Conservation (phyloP, 2,113 vertebrate genomes). For the Hydrolagus affinis region DNA sequence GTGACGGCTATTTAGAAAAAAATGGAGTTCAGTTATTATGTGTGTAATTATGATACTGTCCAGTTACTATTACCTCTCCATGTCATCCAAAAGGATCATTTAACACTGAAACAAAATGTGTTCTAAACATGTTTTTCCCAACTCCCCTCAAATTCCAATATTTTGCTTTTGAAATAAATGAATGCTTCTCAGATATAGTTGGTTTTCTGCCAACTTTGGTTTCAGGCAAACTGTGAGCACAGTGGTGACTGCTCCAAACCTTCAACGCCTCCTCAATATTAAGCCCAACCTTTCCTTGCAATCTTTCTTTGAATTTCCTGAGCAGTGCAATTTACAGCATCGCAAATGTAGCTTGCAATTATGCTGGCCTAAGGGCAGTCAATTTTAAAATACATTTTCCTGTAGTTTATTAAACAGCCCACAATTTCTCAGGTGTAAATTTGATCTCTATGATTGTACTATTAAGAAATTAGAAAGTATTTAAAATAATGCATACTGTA, state of each 20-base stretch:
- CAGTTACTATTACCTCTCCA: conserved; percentile 27
- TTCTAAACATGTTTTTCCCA: background rate
- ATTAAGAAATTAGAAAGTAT: conserved; percentile 29
- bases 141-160: background rate
- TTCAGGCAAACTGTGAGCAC: conserved; percentile 9
- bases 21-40: conserved; percentile 18
- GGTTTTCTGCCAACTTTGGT: conserved; percentile 8
- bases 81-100: background rate
- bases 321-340: background rate
- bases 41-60: conserved; percentile 12
- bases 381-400: conserved; percentile 22
- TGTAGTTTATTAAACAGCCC: background rate
- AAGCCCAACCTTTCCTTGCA: background rate
- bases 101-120: conserved; percentile 9
- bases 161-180: background rate
- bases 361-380: background rate
- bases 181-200: background rate
- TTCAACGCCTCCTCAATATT: conserved; percentile 10
- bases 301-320: conserved; percentile 16
- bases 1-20: background rate
- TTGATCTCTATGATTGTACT: conserved; percentile 10
- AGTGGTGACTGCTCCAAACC: background rate
- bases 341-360: conserved; percentile 2
- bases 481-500: background rate
- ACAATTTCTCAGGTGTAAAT: conserved; percentile 29